Evolutionary conservation across 2,888 invertebrate genomes (phyloP).

Genomic region (Cancer borealis): DNA sequence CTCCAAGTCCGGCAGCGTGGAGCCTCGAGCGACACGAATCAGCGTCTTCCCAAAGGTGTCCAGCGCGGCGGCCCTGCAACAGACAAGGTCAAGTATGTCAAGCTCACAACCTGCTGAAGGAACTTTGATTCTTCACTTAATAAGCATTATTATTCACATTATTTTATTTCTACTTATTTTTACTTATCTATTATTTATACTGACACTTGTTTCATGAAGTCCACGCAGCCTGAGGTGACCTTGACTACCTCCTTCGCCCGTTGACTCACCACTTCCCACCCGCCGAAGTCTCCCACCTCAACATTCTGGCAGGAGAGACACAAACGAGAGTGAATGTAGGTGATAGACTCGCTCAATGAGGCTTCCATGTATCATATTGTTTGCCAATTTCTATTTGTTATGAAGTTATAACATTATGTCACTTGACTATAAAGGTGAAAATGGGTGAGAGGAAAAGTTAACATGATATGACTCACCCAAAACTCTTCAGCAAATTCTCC

Average conservation of each 20-base stretch:
- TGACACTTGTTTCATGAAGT: conserved; percentile 67
- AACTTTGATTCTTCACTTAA: too few relatives aligned
- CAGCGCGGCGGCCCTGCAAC: conserved; percentile 61
- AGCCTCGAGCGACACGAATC: conserved; percentile 51
- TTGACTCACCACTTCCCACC: conserved; percentile 64
- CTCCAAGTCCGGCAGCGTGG: conserved; percentile 57
- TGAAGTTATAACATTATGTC: neutral
- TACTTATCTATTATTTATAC: neutral
- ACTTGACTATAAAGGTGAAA: neutral
- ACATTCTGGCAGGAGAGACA: conserved; percentile 58
- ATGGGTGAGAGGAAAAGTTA: neutral
- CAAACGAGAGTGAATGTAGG: neutral
- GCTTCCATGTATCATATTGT: neutral
- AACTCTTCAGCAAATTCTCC: conserved; percentile 63
- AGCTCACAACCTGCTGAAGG: neutral
- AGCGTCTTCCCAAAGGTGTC: conserved; percentile 65
- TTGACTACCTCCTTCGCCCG: conserved; percentile 56
- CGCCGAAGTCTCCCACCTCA: conserved; percentile 66
- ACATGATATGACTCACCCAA: conserved; percentile 54
- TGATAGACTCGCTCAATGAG: too few relatives aligned
- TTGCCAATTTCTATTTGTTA: neutral
- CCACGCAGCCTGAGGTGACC: conserved; percentile 53
- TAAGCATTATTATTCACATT: too few relatives aligned
- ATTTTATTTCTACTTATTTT: too few relatives aligned
- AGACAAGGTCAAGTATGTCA: neutral